Evolutionary conservation across 2,113 vertebrate genomes (phyloP), one percentile per base, ranked within the genome.

Genomic region (Embiotoca jacksoni): DNA sequence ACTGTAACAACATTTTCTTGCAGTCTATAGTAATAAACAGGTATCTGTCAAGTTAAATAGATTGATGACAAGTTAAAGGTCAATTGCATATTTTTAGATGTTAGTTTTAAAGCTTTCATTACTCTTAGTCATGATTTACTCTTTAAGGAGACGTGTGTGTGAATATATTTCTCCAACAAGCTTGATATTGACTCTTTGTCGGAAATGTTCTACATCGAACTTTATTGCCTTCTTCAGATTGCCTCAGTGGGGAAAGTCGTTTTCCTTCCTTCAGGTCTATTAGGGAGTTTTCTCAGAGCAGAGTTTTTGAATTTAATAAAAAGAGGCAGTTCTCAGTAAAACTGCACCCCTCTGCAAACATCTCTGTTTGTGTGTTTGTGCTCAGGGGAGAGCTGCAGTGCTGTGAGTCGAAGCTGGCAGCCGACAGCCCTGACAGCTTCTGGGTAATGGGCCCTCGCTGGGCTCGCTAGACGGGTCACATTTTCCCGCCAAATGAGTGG

Each of bases 401-500:
- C 32, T 57, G 58, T 6, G 39, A 61, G 50, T 72, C 44, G 54
- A 41, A 78, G 55, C 83, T 90, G 83, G 88, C 87, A 89, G 75
- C 56, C 4, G 4, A 73, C 52, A 6, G 39, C 41, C 64, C 55
- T 33, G 41, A 86, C 85, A 91, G 89, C 82, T 85, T 88, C 75
- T 87, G 84, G 85, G 84, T 91, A 90, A 91, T 89, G 66, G 80
- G 57, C 73, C 36, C 71, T 84, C 31, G 37, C 87, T 89, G 87
- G 76, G 78, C 62, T 82, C 13, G 3, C 83, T 65, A 81, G 75
- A 79, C 44, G 49, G 81, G 57, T 75, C 55, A 16, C 80, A n/a
- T 75, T 84, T 77, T 73, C 56, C 74, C 61, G 74, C 85, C 88
- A 92, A 85, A 89, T 77, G 9, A 80, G 44, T 33, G 16, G 57